Base-by-base conservation (phyloP, 2,113 vertebrate genomes). In the Protobothrops flavoviridis region DNA sequence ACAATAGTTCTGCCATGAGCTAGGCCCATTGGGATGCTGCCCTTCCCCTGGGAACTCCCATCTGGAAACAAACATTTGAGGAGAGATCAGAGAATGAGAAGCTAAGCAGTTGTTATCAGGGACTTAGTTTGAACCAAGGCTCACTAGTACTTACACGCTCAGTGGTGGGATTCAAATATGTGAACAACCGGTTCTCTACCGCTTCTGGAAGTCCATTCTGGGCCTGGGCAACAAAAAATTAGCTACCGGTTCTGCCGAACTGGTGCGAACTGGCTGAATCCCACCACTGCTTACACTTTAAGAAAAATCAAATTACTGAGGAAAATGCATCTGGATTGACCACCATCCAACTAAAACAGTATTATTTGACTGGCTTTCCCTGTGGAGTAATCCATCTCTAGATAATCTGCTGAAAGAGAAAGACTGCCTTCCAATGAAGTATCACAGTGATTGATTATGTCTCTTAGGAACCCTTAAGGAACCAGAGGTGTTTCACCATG, bases 1-100 rank as follows among this genome's bases (percentile, higher is more conserved):
- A 0, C 20, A 33, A 21, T 0, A 0, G 5, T 0, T 1, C n/a
- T 90, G 20, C 12, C 0, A 3, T 5, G 11, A n/a, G 8, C 0
- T 2, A 90, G 50, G 3, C 23, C 3, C 0, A 0, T 43, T 33
- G 43, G 0, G 0, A 15, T 7, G 11, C n/a, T 85, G 56, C 50
- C n/a, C 26, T 33, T 57, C 13, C 13, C 29, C 4, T 20, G 4
- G 5, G 10, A 24, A 10, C 10, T 33, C 13, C 53, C 13, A 12
- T 88, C 69, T 92, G 56, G 21, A 89, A 74, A 55, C 29, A 55
- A 26, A 87, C 23, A 15, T 11, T 61, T 39, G 26, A 45, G 24
- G 56, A 45, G 59, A 33, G 48, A 2, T 61, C 56, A 88, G 20
- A 39, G 15, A 7, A 33, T 24, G 10, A 52, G 52, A 50, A 61